Base-by-base conservation (phyloP, 64 coral and sea anemone genomes). In the Hydrozoanthus tunicans region DNA sequence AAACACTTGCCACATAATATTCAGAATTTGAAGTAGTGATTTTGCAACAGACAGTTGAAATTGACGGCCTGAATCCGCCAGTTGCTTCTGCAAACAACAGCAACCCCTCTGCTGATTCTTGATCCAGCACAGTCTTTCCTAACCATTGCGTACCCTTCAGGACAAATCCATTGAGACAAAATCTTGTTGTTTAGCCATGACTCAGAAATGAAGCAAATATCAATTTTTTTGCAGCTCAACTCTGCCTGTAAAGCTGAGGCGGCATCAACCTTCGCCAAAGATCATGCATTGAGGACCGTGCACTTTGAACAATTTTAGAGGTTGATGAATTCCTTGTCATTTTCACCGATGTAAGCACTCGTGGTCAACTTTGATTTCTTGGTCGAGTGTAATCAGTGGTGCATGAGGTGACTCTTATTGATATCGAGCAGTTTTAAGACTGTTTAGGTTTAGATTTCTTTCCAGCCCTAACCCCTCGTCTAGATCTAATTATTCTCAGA, bases 11-110 rank as follows among this genome's bases (percentile, higher is more conserved):
- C 14, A 88, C 82, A 79, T 79, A 62, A 55, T 86, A 88, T 63
- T 88, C 82, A 23, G 91, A 88, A 56, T 88, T 93, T 64, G 82
- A 14, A 17, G 81, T 93, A 88, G 70, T 77, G 53, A 93, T 86
- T 51, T 79, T 88, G 70, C 91, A 93, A 69, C 82, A 78, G n/a
- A 9, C n/a, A 11, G 26, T 53, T 91, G 77, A 81, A 7, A 17
- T 81, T 53, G 7, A 91, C 58, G n/a, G 13, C 56, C 26, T 80
- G 5, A 51, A 86, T 89, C 78, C 58, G 14, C 65, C 59, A 88
- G 9, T 89, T 64, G 79, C 69, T 89, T 77, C 74, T 93, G 56
- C 91, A 79, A 53, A 93, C 62, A 43, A 93, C 56, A 54, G 85
- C 85, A 11, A 93, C 92, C 8, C 85, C 84, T 82, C 90, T 65